Percentiles rank a stretch among this genome's conserved stretches.
Conservation (phyloP, 2,888 invertebrate species). For the Drosophila mulleri region DNA sequence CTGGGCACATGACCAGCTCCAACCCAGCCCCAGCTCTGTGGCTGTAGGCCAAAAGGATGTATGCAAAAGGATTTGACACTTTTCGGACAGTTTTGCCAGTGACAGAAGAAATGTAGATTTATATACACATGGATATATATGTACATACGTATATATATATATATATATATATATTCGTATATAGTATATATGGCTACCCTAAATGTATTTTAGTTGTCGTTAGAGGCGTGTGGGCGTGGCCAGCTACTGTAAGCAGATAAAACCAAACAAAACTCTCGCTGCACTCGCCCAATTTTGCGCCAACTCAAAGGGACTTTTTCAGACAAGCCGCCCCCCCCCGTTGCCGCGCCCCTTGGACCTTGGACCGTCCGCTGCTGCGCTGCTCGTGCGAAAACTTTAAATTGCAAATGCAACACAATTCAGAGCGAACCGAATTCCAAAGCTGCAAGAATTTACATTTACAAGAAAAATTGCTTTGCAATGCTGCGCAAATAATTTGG, state of each 20-base stretch:
- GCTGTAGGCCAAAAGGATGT: slow-evolving; percentile 46
- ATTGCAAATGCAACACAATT: slow-evolving; percentile 67
- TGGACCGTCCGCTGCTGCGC: background rate
- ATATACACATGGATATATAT: slow-evolving; percentile 33
- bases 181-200: slow-evolving; percentile 11
- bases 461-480: slow-evolving; percentile 56
- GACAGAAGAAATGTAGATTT: slow-evolving; percentile 51
- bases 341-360: background rate
- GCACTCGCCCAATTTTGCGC: slow-evolving; percentile 50
- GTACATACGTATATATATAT: background rate
- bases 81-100: slow-evolving; percentile 56
- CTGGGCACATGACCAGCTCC: slow-evolving; percentile 25
- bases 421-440: slow-evolving; percentile 36
- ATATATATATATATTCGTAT: background rate
- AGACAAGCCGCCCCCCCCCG: background rate
- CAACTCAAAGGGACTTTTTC: slow-evolving; percentile 43
- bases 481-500: slow-evolving; percentile 53
- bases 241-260: slow-evolving; percentile 53
- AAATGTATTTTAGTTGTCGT: slow-evolving; percentile 31
- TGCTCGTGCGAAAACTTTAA: slow-evolving; percentile 54
- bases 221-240: background rate
- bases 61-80: slow-evolving; percentile 63
- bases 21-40: slow-evolving; percentile 9
- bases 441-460: slow-evolving; percentile 60
- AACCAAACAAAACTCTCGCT: slow-evolving; percentile 54